Conservation (phyloP, 2,888 invertebrate genomes). For the Ochropleura plecta region DNA sequence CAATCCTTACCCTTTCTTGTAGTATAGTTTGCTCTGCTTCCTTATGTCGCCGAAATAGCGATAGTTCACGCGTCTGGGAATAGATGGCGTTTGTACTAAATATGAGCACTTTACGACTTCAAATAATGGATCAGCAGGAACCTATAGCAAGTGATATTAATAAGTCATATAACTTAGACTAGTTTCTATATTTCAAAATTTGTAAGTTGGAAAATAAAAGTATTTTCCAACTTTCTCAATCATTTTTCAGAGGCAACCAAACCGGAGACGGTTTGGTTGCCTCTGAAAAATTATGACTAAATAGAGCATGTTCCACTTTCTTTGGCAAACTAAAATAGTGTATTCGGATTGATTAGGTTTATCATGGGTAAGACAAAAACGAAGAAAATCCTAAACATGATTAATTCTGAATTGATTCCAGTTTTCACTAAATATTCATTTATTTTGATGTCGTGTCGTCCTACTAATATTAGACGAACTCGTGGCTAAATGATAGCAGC, state of each 20-base stretch:
- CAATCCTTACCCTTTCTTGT: background rate
- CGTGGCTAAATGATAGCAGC: no score
- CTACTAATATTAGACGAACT: no score
- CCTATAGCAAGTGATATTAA: background rate
- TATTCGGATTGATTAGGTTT: background rate
- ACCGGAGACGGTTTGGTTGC: no score
- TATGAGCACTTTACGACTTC: background rate
- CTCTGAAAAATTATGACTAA: no score
- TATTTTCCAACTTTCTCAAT: background rate
- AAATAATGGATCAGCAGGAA: background rate
- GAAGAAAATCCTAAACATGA: background rate
- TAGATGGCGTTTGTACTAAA: constrained; percentile 49
- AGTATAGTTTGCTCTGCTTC: constrained; percentile 13
- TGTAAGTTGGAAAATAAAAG: background rate
- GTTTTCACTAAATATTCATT: background rate
- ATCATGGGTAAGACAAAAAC: background rate
- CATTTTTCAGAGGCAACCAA: background rate
- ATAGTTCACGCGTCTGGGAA: constrained; percentile 36
- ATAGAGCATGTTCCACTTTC: background rate
- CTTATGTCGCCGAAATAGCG: constrained; percentile 6
- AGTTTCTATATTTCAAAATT: background rate
- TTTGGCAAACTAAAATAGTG: background rate
- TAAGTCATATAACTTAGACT: background rate
- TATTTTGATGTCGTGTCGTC: no score
- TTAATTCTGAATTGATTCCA: background rate